Percentiles rank a stretch among this genome's conserved stretches.
Conservation (phyloP, 1,140 invertebrate species). For the Ostrea denselamellosa region DNA sequence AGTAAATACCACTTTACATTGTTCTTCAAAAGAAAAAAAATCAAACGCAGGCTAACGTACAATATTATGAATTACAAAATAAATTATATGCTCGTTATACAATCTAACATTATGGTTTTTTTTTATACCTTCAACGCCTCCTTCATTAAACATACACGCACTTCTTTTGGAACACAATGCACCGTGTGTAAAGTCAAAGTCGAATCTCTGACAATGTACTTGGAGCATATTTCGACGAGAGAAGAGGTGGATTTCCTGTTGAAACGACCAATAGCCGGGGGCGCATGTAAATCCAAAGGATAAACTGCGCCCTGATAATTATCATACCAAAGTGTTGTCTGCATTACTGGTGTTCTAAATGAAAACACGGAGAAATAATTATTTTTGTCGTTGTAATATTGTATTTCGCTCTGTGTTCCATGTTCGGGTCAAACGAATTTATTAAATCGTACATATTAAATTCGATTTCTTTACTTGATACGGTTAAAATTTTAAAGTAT, state of each 20-base stretch:
- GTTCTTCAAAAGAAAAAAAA: too few species aligned
- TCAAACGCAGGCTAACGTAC: background rate
- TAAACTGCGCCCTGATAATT: conserved; percentile 69
- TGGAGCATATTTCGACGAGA: conserved; percentile 62
- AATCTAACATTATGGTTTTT: background rate
- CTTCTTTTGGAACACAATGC: conserved; percentile 62
- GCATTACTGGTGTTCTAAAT: conserved; percentile 21
- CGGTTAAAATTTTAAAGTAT: too few species aligned
- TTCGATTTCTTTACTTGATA: background rate
- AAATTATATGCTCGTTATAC: background rate
- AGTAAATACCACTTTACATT: too few species aligned
- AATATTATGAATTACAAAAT: background rate
- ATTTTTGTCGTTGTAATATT: background rate
- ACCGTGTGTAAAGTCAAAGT: conserved; percentile 62
- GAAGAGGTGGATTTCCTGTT: conserved; percentile 50
- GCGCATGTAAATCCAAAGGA: conserved; percentile 61
- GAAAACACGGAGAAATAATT: background rate
- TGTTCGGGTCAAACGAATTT: background rate
- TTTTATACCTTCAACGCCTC: conserved; percentile 61
- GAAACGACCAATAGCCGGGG: conserved; percentile 45
- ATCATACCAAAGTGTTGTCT: conserved; percentile 65
- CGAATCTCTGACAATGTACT: conserved; percentile 67
- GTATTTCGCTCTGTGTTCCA: background rate
- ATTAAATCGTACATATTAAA: background rate
- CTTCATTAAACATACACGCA: conserved; percentile 69